Base-by-base conservation (phyloP, 2,113 vertebrate species). In the Ammodytes dubius region DNA sequence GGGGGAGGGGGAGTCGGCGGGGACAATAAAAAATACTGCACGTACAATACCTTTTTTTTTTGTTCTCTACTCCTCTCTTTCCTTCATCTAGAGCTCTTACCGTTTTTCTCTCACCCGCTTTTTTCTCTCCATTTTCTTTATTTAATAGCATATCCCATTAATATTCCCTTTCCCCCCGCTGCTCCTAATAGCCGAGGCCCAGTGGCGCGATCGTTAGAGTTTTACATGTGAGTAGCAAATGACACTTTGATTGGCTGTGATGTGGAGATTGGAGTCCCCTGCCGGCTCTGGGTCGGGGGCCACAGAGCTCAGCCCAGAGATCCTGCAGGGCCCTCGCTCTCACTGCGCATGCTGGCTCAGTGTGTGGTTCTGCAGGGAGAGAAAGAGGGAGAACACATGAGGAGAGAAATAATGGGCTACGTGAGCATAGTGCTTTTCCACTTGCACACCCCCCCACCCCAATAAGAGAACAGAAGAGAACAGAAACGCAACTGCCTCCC, bases 191-290 rank as follows among this genome's bases (percentile, higher is more conserved):
- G 98, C 97, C 98, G 97, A 96, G 27, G 96, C 97, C 97, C 97
- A 96, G 96, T 97, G 97, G 98, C 95, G 97, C 97, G 97, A 98
- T 99, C 98, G 97, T 99, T 99, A 97, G 97, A 97, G 97, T 95
- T 99, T 99, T 99, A 99, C 97, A 99, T 99, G 97, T 98, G 98
- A 98, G 97, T 97, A 97, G 97, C 97, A 99, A 99, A 99, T 99
- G 98, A 99, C 98, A 99, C 98, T 99, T 99, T 99, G 98, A 99
- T 99, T 99, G 98, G 98, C 99, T 97, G 97, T 97, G 97, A 98
- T 98, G 97, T 98, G 97, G 97, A 98, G 98, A 99, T 97, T 97
- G 96, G 96, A 96, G 95, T 97, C 97, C 96, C 97, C 98, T 95
- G 96, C 97, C 96, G 97, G 95, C 97, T 93, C 96, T 95, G 96